phyloP scores from a whole-genome alignment of 2,113 vertebrate species.

The Ageneiosus marmoratus region DNA sequence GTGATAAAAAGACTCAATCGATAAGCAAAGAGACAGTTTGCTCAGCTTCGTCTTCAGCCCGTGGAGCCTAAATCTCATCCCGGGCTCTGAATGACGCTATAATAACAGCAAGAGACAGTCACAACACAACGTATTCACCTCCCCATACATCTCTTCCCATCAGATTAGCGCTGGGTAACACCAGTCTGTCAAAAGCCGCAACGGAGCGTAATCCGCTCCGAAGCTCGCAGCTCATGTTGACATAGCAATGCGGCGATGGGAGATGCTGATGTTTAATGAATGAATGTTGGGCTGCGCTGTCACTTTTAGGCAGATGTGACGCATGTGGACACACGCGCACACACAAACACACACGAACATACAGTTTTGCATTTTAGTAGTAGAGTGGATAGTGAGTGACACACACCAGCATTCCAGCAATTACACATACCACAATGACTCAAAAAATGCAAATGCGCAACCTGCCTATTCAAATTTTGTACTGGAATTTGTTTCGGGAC shows the following conservation, averaged over 20 bases:
- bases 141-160: slow-evolving; percentile 68
- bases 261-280: slow-evolving; percentile 87
- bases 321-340: slow-evolving; percentile 27
- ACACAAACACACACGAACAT: background rate
- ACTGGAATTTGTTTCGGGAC: slow-evolving; percentile 12
- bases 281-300: slow-evolving; percentile 88
- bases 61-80: slow-evolving; percentile 30
- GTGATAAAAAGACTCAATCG: slow-evolving; percentile 31
- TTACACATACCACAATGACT: slow-evolving; percentile 28
- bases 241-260: slow-evolving; percentile 58
- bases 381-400: slow-evolving; percentile 18
- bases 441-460: slow-evolving; percentile 32
- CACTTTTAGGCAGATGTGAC: slow-evolving; percentile 82
- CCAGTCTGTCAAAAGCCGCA: slow-evolving; percentile 70
- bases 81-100: slow-evolving; percentile 34
- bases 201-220: slow-evolving; percentile 68
- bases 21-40: slow-evolving; percentile 32
- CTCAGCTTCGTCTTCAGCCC: slow-evolving; percentile 17
- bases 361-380: slow-evolving; percentile 54
- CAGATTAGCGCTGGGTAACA: slow-evolving; percentile 70
- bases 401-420: slow-evolving; percentile 12
- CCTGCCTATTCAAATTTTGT: slow-evolving; percentile 27
- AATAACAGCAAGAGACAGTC: slow-evolving; percentile 36
- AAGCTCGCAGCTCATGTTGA: slow-evolving; percentile 64
- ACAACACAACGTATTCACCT: slow-evolving; percentile 58